Evolutionary conservation across 2,113 vertebrate species (phyloP), one percentile per base, ranked within the genome.

Genomic region (Arothron firmamentum): DNA sequence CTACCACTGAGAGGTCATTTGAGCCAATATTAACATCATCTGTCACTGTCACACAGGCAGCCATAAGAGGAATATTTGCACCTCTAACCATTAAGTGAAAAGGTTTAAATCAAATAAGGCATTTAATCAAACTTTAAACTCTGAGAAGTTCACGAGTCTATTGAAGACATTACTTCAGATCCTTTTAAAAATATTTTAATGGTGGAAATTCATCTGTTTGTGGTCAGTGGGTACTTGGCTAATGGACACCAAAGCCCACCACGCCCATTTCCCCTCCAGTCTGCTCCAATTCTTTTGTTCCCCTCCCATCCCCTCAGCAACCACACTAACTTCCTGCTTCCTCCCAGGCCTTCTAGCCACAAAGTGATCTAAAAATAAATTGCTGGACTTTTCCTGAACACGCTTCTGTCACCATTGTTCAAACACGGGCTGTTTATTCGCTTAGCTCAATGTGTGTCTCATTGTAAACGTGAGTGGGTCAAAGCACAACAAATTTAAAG

Each of bases 251-350:
- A 72, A 77, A 77, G 53, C 56, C 70, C 65, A 79, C 84, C 85
- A 85, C 89, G 88, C 86, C 87, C 87, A 86, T 86, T 88, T 89
- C 87, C 87, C 61, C 75, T 81, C 53, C 46, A 71, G 79, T 83
- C 75, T 79, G 76, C 79, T 80, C 79, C 66, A 77, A 52, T 81
- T 85, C 80, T 82, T 90, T 88, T 90, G 83, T 88, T 85, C 85
- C 71, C 67, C 75, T 83, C 81, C 86, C 80, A 75, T 86, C 80
- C 69, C 85, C 85, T 83, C 57, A 67, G 77, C 83, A 87, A 88
- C 86, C 85, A 83, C 78, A 76, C 75, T 84, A 77, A 76, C 86
- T 89, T 90, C 88, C 89, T 84, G 84, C 73, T 88, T 92, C 87
- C 88, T 87, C 74, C 67, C 75, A 65, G 71, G 70, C 71, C 81